Conservation (phyloP, 2,797 vertebrate genomes). For the Sebastes nivosus region DNA sequence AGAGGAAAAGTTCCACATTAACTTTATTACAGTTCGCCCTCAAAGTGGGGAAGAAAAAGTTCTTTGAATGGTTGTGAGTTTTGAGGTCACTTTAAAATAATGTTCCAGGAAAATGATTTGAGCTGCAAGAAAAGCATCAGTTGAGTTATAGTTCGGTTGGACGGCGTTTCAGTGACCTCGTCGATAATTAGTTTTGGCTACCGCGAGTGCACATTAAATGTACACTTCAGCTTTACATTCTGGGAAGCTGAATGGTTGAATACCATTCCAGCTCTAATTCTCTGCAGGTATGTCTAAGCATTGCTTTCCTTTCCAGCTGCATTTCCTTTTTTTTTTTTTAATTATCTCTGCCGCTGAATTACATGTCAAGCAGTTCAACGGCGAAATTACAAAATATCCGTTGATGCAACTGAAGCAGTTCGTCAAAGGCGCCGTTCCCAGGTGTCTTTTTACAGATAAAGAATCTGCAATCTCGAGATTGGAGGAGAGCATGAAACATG, state of each 20-base stretch:
- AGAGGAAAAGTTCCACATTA: conserved; percentile 23
- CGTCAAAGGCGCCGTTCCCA: conserved; percentile 23
- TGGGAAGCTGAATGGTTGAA: background rate
- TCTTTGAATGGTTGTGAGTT: background rate
- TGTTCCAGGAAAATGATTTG: background rate
- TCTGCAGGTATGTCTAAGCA: background rate
- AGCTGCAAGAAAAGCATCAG: background rate
- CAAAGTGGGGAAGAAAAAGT: background rate
- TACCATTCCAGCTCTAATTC: background rate
- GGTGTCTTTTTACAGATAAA: conserved; percentile 58
- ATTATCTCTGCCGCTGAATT: conserved; percentile 18
- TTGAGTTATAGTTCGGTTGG: background rate
- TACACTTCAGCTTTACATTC: background rate
- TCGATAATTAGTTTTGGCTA: background rate
- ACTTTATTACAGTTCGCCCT: conserved; percentile 22
- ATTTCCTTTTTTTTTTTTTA: background rate
- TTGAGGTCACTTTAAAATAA: conserved; percentile 4
- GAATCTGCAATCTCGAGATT: conserved; percentile 53
- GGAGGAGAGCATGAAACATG: conserved; percentile 37
- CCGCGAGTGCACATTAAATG: background rate
- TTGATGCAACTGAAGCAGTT: conserved; percentile 23
- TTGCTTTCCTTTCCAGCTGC: background rate
- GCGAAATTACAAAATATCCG: background rate
- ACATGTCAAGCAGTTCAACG: background rate
- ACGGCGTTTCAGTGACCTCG: background rate